phyloP scores from a whole-genome alignment of 2,888 invertebrate species.

The Tenthredo amoena region DNA sequence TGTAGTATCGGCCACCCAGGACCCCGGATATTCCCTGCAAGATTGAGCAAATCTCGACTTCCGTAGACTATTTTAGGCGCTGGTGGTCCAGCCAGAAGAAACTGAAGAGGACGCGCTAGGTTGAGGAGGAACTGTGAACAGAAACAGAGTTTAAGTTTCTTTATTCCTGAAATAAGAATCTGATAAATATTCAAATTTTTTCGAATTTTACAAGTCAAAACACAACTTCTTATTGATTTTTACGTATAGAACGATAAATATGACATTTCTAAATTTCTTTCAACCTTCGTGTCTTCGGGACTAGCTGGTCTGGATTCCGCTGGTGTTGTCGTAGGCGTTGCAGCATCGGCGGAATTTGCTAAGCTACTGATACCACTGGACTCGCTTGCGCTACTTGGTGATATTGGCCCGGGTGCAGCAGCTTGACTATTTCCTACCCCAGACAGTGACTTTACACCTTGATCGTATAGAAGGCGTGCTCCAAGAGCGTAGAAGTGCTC shows the following conservation, averaged over 20 bases:
- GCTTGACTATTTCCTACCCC: constrained; percentile 64
- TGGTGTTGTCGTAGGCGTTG: constrained; percentile 78
- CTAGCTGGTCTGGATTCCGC: constrained; percentile 38
- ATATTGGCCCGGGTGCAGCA: constrained; percentile 80
- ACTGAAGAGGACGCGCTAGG: constrained; percentile 21
- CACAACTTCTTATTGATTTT: not conserved
- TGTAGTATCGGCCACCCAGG: constrained; percentile 81
- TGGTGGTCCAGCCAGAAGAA: constrained; percentile 16
- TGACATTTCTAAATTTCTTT: not conserved
- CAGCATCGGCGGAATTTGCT: constrained; percentile 79
- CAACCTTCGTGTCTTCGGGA: constrained; percentile 41
- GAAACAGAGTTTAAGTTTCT: not conserved
- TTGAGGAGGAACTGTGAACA: constrained; percentile 9
- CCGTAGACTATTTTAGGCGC: constrained; percentile 78
- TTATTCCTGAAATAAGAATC: not conserved
- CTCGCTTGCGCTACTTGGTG: constrained; percentile 80
- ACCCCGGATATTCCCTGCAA: constrained; percentile 81
- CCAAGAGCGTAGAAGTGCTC: constrained; percentile 80
- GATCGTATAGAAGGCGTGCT: constrained; percentile 77
- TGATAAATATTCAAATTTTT: not conserved
- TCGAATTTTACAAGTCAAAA: not conserved
- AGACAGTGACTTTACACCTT: constrained; percentile 60
- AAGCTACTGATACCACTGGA: constrained; percentile 83
- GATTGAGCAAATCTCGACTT: constrained; percentile 82
- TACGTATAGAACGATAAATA: not conserved